Base-by-base conservation (phyloP, 2,888 invertebrate genomes). In the Iphiclides podalirius region DNA sequence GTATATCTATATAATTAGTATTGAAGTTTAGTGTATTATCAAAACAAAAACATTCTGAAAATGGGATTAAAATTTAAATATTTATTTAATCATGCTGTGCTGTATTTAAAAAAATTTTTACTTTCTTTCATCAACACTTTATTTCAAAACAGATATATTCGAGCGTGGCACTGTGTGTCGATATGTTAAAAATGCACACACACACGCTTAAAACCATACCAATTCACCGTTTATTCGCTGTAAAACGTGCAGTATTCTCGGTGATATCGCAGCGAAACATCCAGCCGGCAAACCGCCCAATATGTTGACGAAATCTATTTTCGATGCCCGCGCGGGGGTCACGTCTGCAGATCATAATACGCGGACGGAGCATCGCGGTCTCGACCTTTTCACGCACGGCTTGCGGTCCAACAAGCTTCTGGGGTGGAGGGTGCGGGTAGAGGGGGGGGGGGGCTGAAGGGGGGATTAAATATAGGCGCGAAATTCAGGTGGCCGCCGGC, bases 321-420 rank as follows among this genome's bases (percentile, higher is more conserved):
- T 55, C 47, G 53, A 55, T 34, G 47, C 34, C 41, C 49, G 20
- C 46, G 45, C 47, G 26, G 20, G 38, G 52, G 35, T 43, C 49
- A 37, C 48, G 47, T 51, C 11, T 37, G 34, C 41, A 44, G 44
- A 52, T 40, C 46, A 44, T 51, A 41, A 40, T 35, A 50, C 44
- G 40, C 39, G 48, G 38, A 14, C n/a, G n/a, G n/a, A n/a, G n/a
- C n/a, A n/a, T 34, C 45, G 63, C 41, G 45, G 52, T 60, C 61
- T 61, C 63, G 64, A 73, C 78, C 78, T 74, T 78, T 79, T 72
- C 67, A 76, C 72, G 75, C 75, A 66, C 66, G 75, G 61, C 60
- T 70, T 66, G 74, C 66, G 67, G 55, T 63, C 67, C 69, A 74
- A 79, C 73, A 67, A 72, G 65, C 63, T 20, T 4, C 20, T 60